Base-by-base conservation (phyloP, 2,797 vertebrate genomes). In the Aeoliscus strigatus region DNA sequence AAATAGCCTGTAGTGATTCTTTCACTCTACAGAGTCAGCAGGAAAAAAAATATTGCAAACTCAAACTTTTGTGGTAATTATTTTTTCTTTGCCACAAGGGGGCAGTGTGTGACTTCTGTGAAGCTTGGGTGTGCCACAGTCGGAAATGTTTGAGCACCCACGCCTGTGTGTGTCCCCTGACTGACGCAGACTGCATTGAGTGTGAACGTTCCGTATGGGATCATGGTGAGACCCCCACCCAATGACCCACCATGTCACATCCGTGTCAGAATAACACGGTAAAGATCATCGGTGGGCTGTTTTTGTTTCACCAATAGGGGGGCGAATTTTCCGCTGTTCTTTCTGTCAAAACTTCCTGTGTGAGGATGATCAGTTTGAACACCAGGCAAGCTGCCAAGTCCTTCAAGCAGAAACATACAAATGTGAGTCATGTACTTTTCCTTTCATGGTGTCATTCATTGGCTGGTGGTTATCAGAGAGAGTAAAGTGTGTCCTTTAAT, bases 351-450 rank as follows among this genome's bases (percentile, higher is more conserved):
- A 95, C 80, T 97, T 94, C 82, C 82, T 99, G 34, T 99, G 96
- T 71, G 96, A 98, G 87, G 96, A 99, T 65, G 96, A 99, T 85
- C 96, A 98, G 64, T 98, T 98, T 86, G 96, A 99, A 53, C 96
- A 99, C 74, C 96, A 99, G 86, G 96, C 96, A 30, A 98, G 96
- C 80, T 99, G 96, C 80, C 96, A 98, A 68, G 83, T 99, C 69
- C 84, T 99, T 71, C 93, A 99, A 76, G 91, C 96, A 5, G 96
- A 99, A 85, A 98, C 94, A 8, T 98, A 84, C 84, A 99, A 99
- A 83, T 99, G 96, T 99, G 85, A 91, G 93, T 89, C 50, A 60
- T 27, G 25, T 11, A 1, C 0, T 21, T 44, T 27, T 14, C 1
- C 10, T 31, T 13, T 33, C n/a, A 48, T 7, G 10, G 1, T 12